Conservation (phyloP, 2,113 vertebrate genomes). For the Oryzias curvinotus region DNA sequence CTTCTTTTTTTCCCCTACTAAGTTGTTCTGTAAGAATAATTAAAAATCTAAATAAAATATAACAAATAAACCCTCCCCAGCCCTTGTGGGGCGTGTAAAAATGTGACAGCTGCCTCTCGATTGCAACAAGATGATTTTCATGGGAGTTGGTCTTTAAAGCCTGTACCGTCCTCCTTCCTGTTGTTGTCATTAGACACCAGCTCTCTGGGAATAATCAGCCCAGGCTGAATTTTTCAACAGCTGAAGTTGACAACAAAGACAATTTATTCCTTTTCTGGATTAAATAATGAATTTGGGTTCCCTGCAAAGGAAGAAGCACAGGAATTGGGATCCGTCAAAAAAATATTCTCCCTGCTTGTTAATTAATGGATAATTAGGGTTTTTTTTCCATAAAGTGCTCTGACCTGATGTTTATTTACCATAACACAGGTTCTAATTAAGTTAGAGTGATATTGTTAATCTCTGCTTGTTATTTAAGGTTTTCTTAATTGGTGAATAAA, state of each 20-base stretch:
- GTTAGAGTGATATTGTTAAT: not conserved
- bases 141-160: not conserved
- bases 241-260: constrained; percentile 60
- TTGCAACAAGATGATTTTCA: too few relatives aligned
- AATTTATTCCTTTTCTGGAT: constrained; percentile 62
- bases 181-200: constrained; percentile 39
- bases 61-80: too few relatives aligned
- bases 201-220: constrained; percentile 36
- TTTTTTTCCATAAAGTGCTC: not conserved
- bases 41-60: too few relatives aligned
- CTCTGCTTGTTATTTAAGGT: constrained; percentile 2
- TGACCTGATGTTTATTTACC: constrained; percentile 25
- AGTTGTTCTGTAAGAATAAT: too few relatives aligned
- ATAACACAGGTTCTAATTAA: constrained; percentile 7
- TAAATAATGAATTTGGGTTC: constrained; percentile 74
- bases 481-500: constrained; percentile 14
- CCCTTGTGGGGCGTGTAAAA: too few relatives aligned
- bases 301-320: constrained; percentile 49
- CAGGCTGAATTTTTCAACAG: constrained; percentile 53
- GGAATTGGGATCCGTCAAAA: constrained; percentile 47
- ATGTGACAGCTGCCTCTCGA: too few relatives aligned
- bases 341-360: constrained; percentile 54
- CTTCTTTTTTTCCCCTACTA: too few relatives aligned
- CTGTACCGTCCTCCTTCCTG: constrained; percentile 7
- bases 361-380: constrained; percentile 42